Evolutionary conservation across 2,888 invertebrate species (phyloP).

Genomic region (Julus scandinavius): DNA sequence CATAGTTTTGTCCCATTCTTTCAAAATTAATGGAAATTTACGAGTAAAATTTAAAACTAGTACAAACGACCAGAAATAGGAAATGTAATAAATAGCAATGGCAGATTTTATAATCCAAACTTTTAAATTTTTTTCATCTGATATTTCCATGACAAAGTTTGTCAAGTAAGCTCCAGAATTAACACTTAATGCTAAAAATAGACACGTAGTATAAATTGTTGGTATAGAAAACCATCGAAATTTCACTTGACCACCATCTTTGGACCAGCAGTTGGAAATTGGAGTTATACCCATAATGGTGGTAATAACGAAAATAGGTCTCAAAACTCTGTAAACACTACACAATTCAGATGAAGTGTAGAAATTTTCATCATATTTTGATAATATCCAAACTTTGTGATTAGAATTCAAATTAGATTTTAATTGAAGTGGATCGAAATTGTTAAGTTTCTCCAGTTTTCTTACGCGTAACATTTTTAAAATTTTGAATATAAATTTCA

Average conservation of each 20-base stretch:
- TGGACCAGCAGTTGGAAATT: conserved; percentile 10
- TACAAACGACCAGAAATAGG: background rate
- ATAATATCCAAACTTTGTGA: too few species aligned
- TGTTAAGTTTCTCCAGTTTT: too few species aligned
- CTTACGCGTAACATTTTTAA: too few species aligned
- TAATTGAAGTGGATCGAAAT: too few species aligned
- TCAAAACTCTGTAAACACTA: background rate
- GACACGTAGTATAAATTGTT: background rate
- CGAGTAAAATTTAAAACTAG: background rate
- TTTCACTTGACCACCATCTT: background rate
- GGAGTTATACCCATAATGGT: conserved; percentile 2
- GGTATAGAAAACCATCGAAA: background rate
- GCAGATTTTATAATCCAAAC: background rate
- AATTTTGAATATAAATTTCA: too few species aligned
- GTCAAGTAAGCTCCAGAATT: background rate
- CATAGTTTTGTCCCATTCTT: background rate
- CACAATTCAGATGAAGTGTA: too few species aligned
- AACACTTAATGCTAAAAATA: background rate
- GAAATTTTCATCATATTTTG: too few species aligned
- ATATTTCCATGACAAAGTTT: background rate
- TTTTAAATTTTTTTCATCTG: background rate
- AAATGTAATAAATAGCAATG: background rate
- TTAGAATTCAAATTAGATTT: too few species aligned
- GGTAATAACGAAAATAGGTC: background rate
- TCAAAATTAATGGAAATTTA: background rate